Percentiles rank a stretch among this genome's conserved stretches.
Conservation (phyloP, 1,140 invertebrate species). For the Lordiphosa clarofinis region DNA sequence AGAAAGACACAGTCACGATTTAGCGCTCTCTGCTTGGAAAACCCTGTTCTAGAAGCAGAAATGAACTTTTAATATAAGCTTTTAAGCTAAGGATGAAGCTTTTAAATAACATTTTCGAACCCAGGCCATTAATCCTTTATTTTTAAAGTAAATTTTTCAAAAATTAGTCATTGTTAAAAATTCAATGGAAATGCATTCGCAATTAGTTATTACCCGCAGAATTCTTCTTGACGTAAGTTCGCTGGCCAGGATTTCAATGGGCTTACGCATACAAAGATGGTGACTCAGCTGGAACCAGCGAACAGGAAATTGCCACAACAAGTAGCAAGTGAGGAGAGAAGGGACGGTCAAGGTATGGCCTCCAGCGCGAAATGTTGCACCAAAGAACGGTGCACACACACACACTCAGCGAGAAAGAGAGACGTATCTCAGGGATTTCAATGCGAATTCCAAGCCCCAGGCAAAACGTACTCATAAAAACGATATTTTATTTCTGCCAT, state of each 20-base stretch:
- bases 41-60: no score
- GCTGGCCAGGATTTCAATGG: constrained; percentile 9
- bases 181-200: no score
- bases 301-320: constrained; percentile 51
- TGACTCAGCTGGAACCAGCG: constrained; percentile 45
- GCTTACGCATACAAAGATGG: constrained; percentile 14
- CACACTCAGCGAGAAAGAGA: constrained; percentile 25
- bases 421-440: constrained; percentile 29
- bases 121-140: no score
- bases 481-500: constrained; percentile 53
- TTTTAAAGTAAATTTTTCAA: no score
- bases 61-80: no score
- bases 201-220: no score
- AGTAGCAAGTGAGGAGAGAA: background rate
- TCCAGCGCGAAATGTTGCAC: constrained; percentile 73
- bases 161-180: no score
- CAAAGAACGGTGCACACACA: constrained; percentile 25
- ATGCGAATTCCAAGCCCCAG: constrained; percentile 21
- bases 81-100: no score
- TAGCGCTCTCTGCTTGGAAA: no score
- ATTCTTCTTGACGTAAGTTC: background rate
- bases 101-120: no score
- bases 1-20: no score
- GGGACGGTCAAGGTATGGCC: constrained; percentile 13
- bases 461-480: constrained; percentile 53